Conservation (phyloP, 2,888 invertebrate species). For the Polydrusus cervinus region DNA sequence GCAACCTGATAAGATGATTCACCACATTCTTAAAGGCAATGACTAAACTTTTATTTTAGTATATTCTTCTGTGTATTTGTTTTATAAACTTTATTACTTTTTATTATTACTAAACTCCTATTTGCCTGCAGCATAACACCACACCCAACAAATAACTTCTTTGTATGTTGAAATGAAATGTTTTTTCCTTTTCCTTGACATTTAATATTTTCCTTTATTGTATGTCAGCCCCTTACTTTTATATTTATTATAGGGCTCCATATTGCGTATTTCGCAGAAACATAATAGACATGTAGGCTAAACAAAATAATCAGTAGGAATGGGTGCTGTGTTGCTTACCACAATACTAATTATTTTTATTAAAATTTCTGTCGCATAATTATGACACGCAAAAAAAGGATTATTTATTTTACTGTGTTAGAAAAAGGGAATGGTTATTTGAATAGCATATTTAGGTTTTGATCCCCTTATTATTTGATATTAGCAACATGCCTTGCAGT, state of each 20-base stretch:
- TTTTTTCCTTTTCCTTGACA: neutral
- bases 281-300: constrained; percentile 7
- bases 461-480: neutral
- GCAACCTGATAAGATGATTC: too few species aligned
- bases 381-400: constrained; percentile 10
- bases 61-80: too few species aligned
- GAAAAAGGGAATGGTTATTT: neutral
- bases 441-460: neutral
- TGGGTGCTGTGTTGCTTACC: neutral
- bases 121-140: too few species aligned
- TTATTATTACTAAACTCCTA: too few species aligned
- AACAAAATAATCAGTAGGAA: constrained; percentile 10
- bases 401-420: constrained; percentile 7
- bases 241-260: constrained; percentile 4
- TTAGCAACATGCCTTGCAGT: neutral
- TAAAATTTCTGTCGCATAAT: constrained; percentile 9
- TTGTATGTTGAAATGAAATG: neutral
- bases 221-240: neutral
- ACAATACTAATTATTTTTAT: neutral
- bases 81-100: too few species aligned
- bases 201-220: constrained; percentile 20
- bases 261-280: neutral
- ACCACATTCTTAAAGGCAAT: too few species aligned
- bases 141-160: too few species aligned
- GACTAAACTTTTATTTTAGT: too few species aligned